These are phyloP conservation scores for Metalampra italica DNA, from an alignment of 2,888 invertebrate genomes.

Conservation along the genomic window DNA sequence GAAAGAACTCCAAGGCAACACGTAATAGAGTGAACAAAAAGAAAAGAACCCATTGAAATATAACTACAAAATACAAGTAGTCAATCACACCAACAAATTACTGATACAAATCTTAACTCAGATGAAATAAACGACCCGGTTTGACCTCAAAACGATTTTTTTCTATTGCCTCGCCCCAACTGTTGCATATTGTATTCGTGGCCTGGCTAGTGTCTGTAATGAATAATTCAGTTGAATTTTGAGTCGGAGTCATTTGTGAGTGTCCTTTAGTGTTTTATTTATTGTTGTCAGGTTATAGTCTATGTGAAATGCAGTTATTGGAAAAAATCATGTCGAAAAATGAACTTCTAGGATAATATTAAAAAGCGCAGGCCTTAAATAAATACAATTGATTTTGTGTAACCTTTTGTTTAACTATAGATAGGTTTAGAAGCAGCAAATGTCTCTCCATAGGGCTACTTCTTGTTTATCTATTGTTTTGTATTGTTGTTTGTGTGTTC, in stretches of 20 bases:
- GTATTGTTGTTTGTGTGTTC: no score
- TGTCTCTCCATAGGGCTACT: no score
- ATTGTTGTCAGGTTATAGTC: conserved; percentile 1
- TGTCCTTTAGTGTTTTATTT: conserved; percentile 6
- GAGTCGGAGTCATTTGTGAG: conserved; percentile 25
- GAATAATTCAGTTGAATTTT: conserved; percentile 56
- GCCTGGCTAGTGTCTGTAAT: conserved; percentile 25
- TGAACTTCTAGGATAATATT: no score
- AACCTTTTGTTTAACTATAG: no score
- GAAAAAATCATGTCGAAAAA: no score
- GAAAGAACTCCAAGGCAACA: conserved; percentile 1
- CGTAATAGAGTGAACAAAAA: background rate
- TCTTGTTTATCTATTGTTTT: no score
- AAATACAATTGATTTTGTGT: no score
- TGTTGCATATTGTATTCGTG: conserved; percentile 12
- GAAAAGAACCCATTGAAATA: background rate
- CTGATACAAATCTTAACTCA: conserved; percentile 8
- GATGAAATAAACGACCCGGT: conserved; percentile 3
- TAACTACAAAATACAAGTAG: conserved; percentile 6
- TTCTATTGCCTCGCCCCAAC: conserved; percentile 12
- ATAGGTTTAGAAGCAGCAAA: no score
- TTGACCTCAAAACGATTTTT: conserved; percentile 8
- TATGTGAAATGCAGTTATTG: background rate
- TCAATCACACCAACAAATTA: conserved; percentile 13
- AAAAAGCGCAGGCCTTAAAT: no score